Evolutionary conservation across 2,113 vertebrate species (phyloP), one percentile per base, ranked within the genome.

Genomic region (Ovis canadensis): DNA sequence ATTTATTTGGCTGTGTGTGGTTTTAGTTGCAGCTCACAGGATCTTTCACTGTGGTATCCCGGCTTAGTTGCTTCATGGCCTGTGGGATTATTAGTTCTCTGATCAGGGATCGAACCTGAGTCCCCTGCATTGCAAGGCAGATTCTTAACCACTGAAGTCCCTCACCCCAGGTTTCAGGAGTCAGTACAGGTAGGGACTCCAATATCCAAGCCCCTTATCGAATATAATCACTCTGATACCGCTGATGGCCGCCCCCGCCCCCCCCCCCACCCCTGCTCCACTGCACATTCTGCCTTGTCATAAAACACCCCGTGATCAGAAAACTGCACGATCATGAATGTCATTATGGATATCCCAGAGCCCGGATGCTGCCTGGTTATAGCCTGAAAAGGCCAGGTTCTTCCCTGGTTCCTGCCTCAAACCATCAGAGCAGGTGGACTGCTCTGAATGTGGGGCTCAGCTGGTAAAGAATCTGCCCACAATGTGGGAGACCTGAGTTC

Each of bases 361-460:
- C 27, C 50, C 71, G 2, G 0, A 0, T 2, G 15, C 27, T 54
- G 33, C 27, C 82, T 43, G 3, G 6, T n/a, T 6, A 3, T 0
- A 59, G 52, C 84, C 67, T 54, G 7, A 4, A 17, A 36, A 91
- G 59, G 31, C 77, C 3, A 21, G 4, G 4, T 43, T 57, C 83
- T 50, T 78, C 43, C 33, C 27, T 0, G 0, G 40, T 36, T 55
- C 55, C 55, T 50, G 10, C 67, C 27, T 25, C 27, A 11, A 19
- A 21, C 55, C 23, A 6, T 0, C 0, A 52, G n/a, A 71, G n/a
- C n/a, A 3, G 33, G 4, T 2, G 8, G 50, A 45, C 85, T 52
- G 16, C 60, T 62, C 36, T 12, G n/a, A 36, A 3, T 31, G n/a
- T 71, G n/a, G 2, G 67, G n/a, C n/a, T 40, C 67, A 71, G 19